phyloP scores from a whole-genome alignment of 2,888 invertebrate species.

The Serrognathus titanus region DNA sequence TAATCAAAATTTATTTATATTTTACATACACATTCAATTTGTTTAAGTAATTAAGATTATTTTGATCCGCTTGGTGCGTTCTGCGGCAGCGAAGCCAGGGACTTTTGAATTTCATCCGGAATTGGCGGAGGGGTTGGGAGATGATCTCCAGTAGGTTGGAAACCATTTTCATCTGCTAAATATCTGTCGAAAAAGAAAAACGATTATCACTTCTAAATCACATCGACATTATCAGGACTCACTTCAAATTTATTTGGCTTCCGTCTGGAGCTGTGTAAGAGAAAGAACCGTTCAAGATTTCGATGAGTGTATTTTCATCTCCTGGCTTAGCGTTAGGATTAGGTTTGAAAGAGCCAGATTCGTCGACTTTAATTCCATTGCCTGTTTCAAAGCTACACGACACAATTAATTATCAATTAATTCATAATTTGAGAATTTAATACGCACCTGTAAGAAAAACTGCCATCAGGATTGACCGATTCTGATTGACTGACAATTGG shows the following conservation, averaged over 20 bases:
- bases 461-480: conserved; percentile 68
- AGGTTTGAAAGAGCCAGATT: conserved; percentile 50
- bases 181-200: conserved; percentile 56
- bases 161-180: conserved; percentile 76
- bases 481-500: conserved; percentile 66
- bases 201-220: too few relatives aligned
- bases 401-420: too few relatives aligned
- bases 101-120: conserved; percentile 26
- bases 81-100: conserved; percentile 24
- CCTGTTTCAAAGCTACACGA: conserved; percentile 62
- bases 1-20: too few relatives aligned
- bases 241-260: conserved; percentile 34
- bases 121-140: conserved; percentile 74
- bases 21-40: too few relatives aligned
- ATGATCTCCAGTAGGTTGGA: conserved; percentile 72
- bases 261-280: conserved; percentile 60
- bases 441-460: conserved; percentile 66
- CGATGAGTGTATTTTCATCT: conserved; percentile 35
- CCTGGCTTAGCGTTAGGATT: conserved; percentile 32
- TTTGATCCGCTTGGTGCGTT: conserved; percentile 13
- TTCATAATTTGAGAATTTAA: too few relatives aligned
- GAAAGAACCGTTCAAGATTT: conserved; percentile 56
- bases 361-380: conserved; percentile 68
- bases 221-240: too few relatives aligned
- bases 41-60: too few relatives aligned